A percentile compares a stretch with the other conserved stretches of the same genome.
phyloP scores from a whole-genome alignment of 2,797 vertebrate species.

The Pristis pectinata region DNA sequence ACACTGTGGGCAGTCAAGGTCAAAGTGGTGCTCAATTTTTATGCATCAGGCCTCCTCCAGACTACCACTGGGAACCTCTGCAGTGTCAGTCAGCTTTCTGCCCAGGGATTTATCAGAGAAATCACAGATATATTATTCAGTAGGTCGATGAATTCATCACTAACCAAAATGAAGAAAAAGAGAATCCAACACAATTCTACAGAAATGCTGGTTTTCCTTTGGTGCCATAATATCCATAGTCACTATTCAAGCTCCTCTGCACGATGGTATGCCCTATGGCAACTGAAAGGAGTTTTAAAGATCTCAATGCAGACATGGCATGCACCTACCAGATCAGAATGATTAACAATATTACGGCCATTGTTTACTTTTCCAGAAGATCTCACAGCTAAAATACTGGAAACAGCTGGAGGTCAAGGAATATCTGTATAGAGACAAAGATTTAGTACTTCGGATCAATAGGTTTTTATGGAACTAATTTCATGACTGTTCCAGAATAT shows the following conservation, averaged over 20 bases:
- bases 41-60: not conserved
- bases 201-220: not conserved
- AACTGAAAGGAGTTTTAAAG: not conserved
- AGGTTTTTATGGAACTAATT: no score
- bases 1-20: not conserved
- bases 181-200: not conserved
- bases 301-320: not conserved
- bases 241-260: not conserved
- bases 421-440: no score
- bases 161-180: not conserved
- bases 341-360: no score
- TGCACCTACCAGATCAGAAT: not conserved
- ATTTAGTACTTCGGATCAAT: no score
- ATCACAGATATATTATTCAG: slow-evolving; percentile 12
- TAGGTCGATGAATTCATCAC: not conserved
- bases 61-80: not conserved
- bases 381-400: no score
- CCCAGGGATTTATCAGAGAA: not conserved
- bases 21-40: not conserved
- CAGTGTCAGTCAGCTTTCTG: not conserved
- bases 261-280: not conserved
- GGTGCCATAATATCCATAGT: not conserved
- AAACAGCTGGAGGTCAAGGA: no score
- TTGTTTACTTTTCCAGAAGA: not conserved
- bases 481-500: no score